Evolutionary conservation across 1,140 invertebrate genomes (phyloP).

Genomic region (Choristoneura fumiferana): DNA sequence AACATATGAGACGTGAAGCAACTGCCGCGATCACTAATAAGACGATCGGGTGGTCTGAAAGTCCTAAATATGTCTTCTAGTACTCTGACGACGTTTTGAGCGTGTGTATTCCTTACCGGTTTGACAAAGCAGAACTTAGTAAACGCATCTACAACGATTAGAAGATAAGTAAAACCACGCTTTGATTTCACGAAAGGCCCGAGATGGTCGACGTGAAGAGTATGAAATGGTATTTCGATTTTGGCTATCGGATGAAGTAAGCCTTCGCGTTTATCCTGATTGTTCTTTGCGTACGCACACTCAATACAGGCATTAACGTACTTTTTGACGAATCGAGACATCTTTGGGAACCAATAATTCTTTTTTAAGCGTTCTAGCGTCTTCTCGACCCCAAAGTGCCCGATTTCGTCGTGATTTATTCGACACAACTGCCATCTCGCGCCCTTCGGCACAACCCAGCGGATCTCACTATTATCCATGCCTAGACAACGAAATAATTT

Average conservation of each 20-base stretch:
- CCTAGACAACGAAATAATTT: slow-evolving; percentile 23
- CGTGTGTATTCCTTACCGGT: no score
- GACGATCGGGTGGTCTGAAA: no score
- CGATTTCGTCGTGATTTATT: slow-evolving; percentile 34
- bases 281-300: slow-evolving; percentile 32
- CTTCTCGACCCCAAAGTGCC: slow-evolving; percentile 33
- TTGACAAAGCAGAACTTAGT: background rate
- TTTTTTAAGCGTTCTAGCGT: slow-evolving; percentile 30
- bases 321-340: slow-evolving; percentile 35
- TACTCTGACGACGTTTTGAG: no score
- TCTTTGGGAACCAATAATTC: slow-evolving; percentile 36
- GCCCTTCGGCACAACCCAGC: slow-evolving; percentile 31
- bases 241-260: slow-evolving; percentile 32
- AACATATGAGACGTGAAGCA: no score
- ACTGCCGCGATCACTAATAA: no score
- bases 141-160: background rate
- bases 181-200: background rate
- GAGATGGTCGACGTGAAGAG: slow-evolving; percentile 31
- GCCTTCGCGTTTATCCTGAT: slow-evolving; percentile 21
- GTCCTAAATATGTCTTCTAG: no score
- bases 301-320: slow-evolving; percentile 35
- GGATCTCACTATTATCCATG: slow-evolving; percentile 24
- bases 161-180: background rate
- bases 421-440: slow-evolving; percentile 28
- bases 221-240: slow-evolving; percentile 31